These are phyloP conservation scores for Batillaria attramentaria DNA, from an alignment of 1,140 invertebrate species.

Conservation along the genomic window DNA sequence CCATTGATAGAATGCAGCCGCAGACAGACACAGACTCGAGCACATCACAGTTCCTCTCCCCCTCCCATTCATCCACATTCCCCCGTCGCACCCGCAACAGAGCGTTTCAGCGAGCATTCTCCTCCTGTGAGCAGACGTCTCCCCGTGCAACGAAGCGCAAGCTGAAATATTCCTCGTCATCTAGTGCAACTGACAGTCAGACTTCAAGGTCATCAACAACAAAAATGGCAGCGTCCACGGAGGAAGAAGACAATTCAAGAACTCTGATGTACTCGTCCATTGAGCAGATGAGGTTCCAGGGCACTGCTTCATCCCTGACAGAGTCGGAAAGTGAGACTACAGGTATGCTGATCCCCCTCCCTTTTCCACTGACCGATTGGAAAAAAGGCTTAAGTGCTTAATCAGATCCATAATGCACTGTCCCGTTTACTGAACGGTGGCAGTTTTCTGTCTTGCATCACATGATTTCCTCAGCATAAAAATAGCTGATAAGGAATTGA, in stretches of 20 bases:
- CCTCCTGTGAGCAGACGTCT: slow-evolving; percentile 33
- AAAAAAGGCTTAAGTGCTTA: no score
- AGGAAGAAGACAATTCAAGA: slow-evolving; percentile 41
- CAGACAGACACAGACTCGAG: slow-evolving; percentile 49
- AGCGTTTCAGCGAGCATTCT: slow-evolving; percentile 40
- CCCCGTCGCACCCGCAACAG: slow-evolving; percentile 37
- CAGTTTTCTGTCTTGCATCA: no score
- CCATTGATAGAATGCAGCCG: slow-evolving; percentile 72
- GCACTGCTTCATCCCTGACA: neutral
- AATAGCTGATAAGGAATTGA: no score
- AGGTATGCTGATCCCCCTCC: no score
- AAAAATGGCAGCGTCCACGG: slow-evolving; percentile 34
- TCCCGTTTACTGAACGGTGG: no score
- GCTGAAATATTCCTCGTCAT: slow-evolving; percentile 44
- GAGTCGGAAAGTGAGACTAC: slow-evolving; percentile 54
- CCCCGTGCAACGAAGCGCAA: slow-evolving; percentile 50
- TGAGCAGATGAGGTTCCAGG: slow-evolving; percentile 7
- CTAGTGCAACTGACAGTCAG: slow-evolving; percentile 44
- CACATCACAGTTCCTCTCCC: slow-evolving; percentile 25
- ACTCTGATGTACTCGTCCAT: slow-evolving; percentile 20
- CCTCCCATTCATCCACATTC: slow-evolving; percentile 51
- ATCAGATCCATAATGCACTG: no score
- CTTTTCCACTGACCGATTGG: no score
- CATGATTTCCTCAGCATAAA: no score
- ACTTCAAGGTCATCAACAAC: slow-evolving; percentile 31